Base-by-base conservation (phyloP, 2,888 invertebrate genomes). In the Xestia ashworthii region DNA sequence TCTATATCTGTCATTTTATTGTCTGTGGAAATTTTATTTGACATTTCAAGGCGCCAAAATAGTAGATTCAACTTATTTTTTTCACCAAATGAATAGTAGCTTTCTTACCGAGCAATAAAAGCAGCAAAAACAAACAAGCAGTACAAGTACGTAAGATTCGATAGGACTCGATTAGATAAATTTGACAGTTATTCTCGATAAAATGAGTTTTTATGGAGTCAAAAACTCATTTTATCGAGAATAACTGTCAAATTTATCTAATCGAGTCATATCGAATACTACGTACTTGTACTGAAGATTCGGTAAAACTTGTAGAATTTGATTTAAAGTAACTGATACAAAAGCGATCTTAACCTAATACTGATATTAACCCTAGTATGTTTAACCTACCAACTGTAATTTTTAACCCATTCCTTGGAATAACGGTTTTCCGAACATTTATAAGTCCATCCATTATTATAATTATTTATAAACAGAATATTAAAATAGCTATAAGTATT, bases 271-370 rank as follows among this genome's bases (percentile, higher is more conserved):
- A n/a, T n/a, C n/a, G n/a, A n/a, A n/a, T n/a, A n/a, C n/a, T n/a
- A n/a, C n/a, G n/a, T n/a, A n/a, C n/a, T n/a, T n/a, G n/a, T n/a
- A n/a, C n/a, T n/a, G n/a, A n/a, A n/a, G n/a, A 81, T 75, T 76
- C 44, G 46, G 65, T 83, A 50, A 71, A 76, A 73, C 70, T 60
- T 76, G 46, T 66, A 80, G 55, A 77, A 5, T 73, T 80, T 58
- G 53, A 64, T 77, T 38, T n/a, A 74, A 77, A 80, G 68, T 72
- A 84, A 88, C 70, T 71, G 44, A 82, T 87, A 88, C 71, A 84
- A 85, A 88, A 88, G 88, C 88, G 72, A 66, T 76, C 74, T 87
- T 85, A 88, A 87, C 82, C 87, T 88, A 88, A 87, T 87, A 87
- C 83, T 79, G 79, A 80, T 78, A 80, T 76, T 87, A 88, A 83